phyloP scores from a whole-genome alignment of 2,113 vertebrate species.

The Laticauda laticaudata region DNA sequence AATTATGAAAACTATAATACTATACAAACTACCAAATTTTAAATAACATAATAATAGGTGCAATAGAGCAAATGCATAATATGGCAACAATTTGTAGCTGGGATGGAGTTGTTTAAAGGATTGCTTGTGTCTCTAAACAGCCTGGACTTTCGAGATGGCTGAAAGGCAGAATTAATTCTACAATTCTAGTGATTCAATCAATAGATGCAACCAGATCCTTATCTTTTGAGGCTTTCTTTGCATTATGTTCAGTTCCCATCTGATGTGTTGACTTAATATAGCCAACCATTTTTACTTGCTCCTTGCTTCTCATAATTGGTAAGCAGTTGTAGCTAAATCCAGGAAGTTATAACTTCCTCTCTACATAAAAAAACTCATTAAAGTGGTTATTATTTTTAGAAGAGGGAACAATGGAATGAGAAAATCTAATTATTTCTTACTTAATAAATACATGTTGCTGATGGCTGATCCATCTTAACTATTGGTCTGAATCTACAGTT shows the following conservation, averaged over 20 bases:
- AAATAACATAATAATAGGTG: not conserved
- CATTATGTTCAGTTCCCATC: not conserved
- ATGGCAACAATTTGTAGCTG: not conserved
- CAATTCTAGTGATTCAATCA: not conserved
- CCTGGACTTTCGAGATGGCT: not conserved
- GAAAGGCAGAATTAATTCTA: not conserved
- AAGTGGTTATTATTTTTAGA: not conserved
- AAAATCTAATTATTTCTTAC: not conserved
- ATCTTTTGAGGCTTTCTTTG: not conserved
- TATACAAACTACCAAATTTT: not conserved
- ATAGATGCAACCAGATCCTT: not conserved
- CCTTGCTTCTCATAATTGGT: not conserved
- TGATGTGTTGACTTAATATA: not conserved
- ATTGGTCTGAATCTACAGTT: not conserved
- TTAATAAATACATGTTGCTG: not conserved
- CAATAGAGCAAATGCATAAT: not conserved
- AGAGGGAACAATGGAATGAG: not conserved
- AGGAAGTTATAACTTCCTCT: not conserved
- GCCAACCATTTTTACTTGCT: not conserved
- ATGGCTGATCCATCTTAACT: not conserved
- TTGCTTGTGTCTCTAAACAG: not conserved
- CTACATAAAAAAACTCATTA: not conserved
- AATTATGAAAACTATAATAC: not conserved
- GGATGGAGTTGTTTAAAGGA: not conserved
- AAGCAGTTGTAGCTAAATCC: not conserved